Evolutionary conservation across 2,797 vertebrate genomes (phyloP).

Genomic region (Coregonus ussuriensis): DNA sequence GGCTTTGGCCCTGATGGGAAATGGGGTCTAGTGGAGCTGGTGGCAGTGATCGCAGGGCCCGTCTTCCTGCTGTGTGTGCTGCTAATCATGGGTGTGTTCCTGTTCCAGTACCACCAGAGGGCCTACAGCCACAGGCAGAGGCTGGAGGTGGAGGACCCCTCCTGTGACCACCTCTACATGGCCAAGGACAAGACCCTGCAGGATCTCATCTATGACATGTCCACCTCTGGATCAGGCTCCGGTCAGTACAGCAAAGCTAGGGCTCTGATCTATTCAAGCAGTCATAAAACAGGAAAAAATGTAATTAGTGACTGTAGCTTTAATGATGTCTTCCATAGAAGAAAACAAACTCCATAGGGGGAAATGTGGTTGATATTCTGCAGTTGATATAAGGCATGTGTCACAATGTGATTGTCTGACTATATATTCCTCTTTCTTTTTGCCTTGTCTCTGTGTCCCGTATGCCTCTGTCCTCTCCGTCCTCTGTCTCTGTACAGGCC

Average conservation of each 20-base stretch:
- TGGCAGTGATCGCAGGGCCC: constrained; percentile 87
- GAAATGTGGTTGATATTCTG: not conserved
- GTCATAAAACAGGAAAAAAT: no score
- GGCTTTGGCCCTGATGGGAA: constrained; percentile 59
- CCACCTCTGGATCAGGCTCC: constrained; percentile 95
- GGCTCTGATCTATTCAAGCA: not conserved
- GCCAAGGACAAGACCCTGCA: constrained; percentile 94
- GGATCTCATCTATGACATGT: constrained; percentile 94
- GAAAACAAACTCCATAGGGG: no score
- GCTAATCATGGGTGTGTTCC: constrained; percentile 82
- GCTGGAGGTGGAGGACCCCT: constrained; percentile 92
- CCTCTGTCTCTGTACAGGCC: constrained; percentile 66
- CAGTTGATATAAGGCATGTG: not conserved
- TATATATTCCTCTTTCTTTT: not conserved
- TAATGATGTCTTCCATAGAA: no score
- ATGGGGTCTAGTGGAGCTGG: constrained; percentile 92
- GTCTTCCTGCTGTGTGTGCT: constrained; percentile 89
- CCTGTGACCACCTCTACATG: constrained; percentile 91
- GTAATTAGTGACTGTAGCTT: no score
- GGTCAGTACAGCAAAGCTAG: constrained; percentile 69
- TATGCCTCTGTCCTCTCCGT: not conserved
- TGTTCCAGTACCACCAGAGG: constrained; percentile 90
- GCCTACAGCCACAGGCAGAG: constrained; percentile 91
- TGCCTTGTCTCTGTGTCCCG: not conserved
- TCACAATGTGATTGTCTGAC: not conserved